Conservation (phyloP, 2,797 vertebrate species). For the Mus spretus region DNA sequence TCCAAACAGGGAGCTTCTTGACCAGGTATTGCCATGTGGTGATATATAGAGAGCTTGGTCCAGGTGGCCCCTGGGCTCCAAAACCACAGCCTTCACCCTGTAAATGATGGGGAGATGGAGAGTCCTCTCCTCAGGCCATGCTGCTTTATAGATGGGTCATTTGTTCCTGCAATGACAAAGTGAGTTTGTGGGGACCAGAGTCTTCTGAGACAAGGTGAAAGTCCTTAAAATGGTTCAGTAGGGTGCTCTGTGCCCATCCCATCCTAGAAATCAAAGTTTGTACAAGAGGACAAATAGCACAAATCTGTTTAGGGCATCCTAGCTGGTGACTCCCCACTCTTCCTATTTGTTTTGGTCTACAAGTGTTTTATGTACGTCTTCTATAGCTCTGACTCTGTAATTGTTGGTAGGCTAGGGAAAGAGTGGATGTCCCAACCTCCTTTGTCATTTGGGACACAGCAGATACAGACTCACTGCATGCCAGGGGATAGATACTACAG, state of each 20-base stretch:
- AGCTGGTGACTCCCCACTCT: neutral
- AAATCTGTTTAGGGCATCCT: neutral
- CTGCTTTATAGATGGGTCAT: neutral
- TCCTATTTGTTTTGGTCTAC: neutral
- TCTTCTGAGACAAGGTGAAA: neutral
- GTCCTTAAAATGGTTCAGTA: neutral
- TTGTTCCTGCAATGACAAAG: neutral
- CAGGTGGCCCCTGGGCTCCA: neutral
- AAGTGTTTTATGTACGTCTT: neutral
- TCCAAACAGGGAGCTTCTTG: neutral
- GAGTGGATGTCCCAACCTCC: neutral
- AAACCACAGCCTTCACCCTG: neutral
- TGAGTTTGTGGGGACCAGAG: neutral
- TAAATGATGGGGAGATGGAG: neutral
- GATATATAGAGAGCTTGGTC: neutral
- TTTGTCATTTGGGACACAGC: neutral
- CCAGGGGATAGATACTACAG: neutral
- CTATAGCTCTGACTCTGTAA: neutral
- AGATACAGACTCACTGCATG: neutral
- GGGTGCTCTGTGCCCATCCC: neutral
- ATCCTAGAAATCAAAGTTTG: neutral
- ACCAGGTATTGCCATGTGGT: neutral
- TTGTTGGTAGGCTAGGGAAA: neutral
- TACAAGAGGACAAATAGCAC: neutral
- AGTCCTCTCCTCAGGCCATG: neutral